Evolutionary conservation across 1,140 invertebrate genomes (phyloP).

Genomic region (Cardiocondyla obscurior): DNA sequence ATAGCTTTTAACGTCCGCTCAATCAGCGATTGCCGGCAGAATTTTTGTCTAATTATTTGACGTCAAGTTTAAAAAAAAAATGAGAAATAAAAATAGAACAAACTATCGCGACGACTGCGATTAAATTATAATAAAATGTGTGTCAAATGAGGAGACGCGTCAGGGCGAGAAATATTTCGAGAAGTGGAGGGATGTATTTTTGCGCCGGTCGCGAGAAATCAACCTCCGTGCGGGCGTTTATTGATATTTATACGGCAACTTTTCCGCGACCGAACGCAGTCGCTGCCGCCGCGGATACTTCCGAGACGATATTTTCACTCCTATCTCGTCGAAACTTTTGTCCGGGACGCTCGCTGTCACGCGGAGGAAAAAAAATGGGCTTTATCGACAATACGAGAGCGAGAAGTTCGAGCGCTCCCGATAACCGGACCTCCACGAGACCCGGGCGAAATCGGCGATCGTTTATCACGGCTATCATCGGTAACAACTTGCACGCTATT

Average conservation of each 20-base stretch:
- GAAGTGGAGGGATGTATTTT: conserved; percentile 49
- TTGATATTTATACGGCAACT: conserved; percentile 70
- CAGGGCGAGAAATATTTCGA: conserved; percentile 16
- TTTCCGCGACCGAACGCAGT: conserved; percentile 54
- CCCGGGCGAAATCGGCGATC: conserved; percentile 46
- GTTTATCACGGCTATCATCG: conserved; percentile 52
- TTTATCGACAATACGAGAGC: conserved; percentile 47
- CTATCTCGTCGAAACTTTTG: conserved; percentile 63
- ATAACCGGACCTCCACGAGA: conserved; percentile 44
- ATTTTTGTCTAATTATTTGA: background rate
- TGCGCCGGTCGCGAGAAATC: conserved; percentile 47
- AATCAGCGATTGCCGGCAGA: background rate
- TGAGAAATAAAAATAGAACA: conserved; percentile 12
- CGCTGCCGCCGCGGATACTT: conserved; percentile 37
- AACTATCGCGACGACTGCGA: background rate
- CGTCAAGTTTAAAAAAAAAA: background rate
- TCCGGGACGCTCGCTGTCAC: conserved; percentile 47
- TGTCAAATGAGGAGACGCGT: background rate
- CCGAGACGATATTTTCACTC: conserved; percentile 55
- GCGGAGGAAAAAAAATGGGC: conserved; percentile 45
- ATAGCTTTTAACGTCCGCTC: background rate
- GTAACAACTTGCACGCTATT: conserved; percentile 3
- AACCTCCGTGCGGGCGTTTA: conserved; percentile 63
- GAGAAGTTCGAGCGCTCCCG: conserved; percentile 44
- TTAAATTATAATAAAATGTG: conserved; percentile 13